These are phyloP conservation scores for Archivesica marissinica DNA, from an alignment of 1,140 invertebrate species.

Conservation along the genomic window DNA sequence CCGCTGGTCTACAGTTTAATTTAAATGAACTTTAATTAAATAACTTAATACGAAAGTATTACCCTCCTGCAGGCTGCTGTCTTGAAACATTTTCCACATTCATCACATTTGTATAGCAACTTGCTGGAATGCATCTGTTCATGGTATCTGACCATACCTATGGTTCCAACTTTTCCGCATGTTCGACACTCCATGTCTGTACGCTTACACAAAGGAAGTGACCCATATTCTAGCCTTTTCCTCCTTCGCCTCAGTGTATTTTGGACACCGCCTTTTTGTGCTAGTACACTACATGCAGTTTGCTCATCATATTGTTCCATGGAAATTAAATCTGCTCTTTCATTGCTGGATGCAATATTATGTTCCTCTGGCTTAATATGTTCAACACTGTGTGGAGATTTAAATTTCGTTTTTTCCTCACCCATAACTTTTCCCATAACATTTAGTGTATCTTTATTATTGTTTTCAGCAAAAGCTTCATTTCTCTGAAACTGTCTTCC, in stretches of 20 bases:
- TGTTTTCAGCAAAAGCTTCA: not conserved
- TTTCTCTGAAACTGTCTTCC: not conserved
- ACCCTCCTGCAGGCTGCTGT: constrained; percentile 33
- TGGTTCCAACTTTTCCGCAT: constrained; percentile 47
- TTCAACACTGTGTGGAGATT: not conserved
- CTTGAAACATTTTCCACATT: constrained; percentile 43
- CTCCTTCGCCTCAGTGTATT: not conserved
- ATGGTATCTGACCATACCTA: constrained; percentile 44
- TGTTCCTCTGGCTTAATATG: not conserved
- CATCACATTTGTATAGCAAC: constrained; percentile 29
- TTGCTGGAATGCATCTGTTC: constrained; percentile 49
- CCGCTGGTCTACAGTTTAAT: no score
- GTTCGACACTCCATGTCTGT: constrained; percentile 17
- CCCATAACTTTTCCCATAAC: not conserved
- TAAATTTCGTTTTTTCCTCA: not conserved
- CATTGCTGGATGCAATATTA: not conserved
- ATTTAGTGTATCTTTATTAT: not conserved
- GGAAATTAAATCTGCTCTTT: not conserved
- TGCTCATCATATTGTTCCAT: no score
- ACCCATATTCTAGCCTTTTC: not conserved
- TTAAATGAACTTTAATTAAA: no score
- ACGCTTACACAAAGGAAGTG: not conserved
- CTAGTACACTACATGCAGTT: no score
- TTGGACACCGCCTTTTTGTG: no score
- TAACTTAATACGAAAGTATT: not conserved